These are phyloP conservation scores for Phenacoccus solenopsis DNA, from an alignment of 1,140 invertebrate genomes.

Conservation along the genomic window DNA sequence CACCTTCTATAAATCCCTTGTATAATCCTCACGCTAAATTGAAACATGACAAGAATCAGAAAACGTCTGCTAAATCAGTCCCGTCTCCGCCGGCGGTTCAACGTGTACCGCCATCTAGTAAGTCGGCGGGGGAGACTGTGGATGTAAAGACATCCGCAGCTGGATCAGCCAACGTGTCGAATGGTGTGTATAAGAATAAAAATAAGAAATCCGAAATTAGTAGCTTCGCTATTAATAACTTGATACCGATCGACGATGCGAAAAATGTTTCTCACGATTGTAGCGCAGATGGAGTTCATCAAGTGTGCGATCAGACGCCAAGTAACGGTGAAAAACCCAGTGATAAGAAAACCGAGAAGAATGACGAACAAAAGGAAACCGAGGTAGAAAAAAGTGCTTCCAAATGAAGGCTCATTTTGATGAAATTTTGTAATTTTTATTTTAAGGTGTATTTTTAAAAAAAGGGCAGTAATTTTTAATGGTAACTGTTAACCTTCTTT, in stretches of 20 bases:
- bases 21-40: conserved; percentile 27
- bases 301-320: not conserved
- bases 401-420: not conserved
- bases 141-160: not conserved
- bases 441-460: too few species aligned
- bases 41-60: conserved; percentile 18
- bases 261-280: not conserved
- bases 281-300: not conserved
- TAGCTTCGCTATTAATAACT: not conserved
- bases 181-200: not conserved
- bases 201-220: not conserved
- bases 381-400: not conserved
- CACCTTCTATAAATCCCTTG: conserved; percentile 28
- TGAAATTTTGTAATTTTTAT: not conserved
- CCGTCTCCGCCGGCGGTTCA: not conserved
- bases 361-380: not conserved
- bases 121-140: not conserved
- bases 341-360: not conserved
- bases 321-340: not conserved
- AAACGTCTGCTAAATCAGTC: conserved; percentile 12
- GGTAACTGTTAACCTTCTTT: too few species aligned
- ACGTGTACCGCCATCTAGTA: not conserved
- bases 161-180: not conserved
- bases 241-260: not conserved
- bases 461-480: too few species aligned